Base-by-base conservation (phyloP, 1,140 invertebrate genomes). In the Wasmannia auropunctata region DNA sequence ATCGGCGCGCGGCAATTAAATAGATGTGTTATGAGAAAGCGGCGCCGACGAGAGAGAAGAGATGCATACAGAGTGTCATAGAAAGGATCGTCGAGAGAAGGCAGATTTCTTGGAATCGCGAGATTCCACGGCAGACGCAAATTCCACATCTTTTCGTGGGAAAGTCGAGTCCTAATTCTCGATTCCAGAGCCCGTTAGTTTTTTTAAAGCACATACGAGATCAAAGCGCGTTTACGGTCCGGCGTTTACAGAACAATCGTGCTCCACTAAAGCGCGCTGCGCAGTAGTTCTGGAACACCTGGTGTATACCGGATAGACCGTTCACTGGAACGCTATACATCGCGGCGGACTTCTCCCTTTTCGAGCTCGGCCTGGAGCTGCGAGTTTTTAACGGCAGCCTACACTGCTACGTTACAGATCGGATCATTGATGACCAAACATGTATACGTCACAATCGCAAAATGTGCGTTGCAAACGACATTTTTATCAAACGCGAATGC, bases 1-100 rank as follows among this genome's bases (percentile, higher is more conserved):
- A 84, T 87, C 85, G 65, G n/a, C 70, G 79, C 49, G 14, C 67
- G 34, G 54, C 76, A 89, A 89, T 89, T 86, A 88, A 49, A 70
- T 86, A 54, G 43, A 80, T 56, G 60, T 69, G 67, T 86, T n/a
- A 84, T 80, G 75, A 69, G 81, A 85, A 88, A 88, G 72, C 51
- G 67, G 19, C 14, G 54, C 11, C 56, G 43, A 87, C 46, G 22
- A 58, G 25, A 74, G 37, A 63, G 40, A 58, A 63, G 37, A 81
- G 63, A 58, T 31, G 69, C 6, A 56, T 46, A 72, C 25, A 19
- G 34, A 46, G 37, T 69, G 46, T 43, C 14, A 11, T 1, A 31
- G 4, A 72, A 3, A 16, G 4, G 37, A 67, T 25, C 14, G 19
- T 1, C 10, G 5, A 40, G n/a, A 65, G n/a, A 25, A 65, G 43